Percentiles rank a stretch among this genome's conserved stretches.
phyloP scores from a whole-genome alignment of 2,113 vertebrate species.

The Mobula birostris region DNA sequence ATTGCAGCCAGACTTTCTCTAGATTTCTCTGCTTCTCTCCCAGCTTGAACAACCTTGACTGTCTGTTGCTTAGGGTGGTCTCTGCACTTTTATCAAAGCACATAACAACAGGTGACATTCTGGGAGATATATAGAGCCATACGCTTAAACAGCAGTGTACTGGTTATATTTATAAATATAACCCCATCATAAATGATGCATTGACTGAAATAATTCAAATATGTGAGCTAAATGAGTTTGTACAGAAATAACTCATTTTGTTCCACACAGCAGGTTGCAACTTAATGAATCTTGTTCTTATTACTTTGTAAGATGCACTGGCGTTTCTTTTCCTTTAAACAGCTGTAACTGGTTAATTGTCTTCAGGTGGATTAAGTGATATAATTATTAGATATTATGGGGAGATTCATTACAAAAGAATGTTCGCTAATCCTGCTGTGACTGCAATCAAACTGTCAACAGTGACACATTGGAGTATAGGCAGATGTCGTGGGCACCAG shows the following conservation, averaged over 20 bases:
- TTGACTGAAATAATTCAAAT: constrained; percentile 4
- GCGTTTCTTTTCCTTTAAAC: neutral
- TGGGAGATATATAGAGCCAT: neutral
- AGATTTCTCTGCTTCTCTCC: no score
- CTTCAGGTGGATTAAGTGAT: constrained; percentile 28
- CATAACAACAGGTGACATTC: neutral
- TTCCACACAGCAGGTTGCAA: neutral
- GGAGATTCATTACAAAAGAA: constrained; percentile 1
- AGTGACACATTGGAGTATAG: neutral
- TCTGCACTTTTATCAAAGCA: neutral
- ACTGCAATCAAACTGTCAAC: no score
- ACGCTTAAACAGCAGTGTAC: neutral
- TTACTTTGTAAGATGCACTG: neutral
- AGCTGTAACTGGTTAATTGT: constrained; percentile 24
- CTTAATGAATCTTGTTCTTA: neutral
- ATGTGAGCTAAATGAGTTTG: neutral
- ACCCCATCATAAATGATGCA: neutral
- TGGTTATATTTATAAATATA: neutral
- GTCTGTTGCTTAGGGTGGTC: neutral
- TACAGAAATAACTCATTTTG: neutral
- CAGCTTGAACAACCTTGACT: neutral
- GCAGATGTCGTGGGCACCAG: neutral
- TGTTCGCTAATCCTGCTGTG: neutral
- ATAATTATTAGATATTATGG: constrained; percentile 14
- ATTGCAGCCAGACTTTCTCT: no score